A percentile compares a stretch with the other conserved stretches of the same genome.
These are phyloP conservation scores for Hypercompe scribonia DNA, from an alignment of 2,888 invertebrate genomes.

Conservation along the genomic window DNA sequence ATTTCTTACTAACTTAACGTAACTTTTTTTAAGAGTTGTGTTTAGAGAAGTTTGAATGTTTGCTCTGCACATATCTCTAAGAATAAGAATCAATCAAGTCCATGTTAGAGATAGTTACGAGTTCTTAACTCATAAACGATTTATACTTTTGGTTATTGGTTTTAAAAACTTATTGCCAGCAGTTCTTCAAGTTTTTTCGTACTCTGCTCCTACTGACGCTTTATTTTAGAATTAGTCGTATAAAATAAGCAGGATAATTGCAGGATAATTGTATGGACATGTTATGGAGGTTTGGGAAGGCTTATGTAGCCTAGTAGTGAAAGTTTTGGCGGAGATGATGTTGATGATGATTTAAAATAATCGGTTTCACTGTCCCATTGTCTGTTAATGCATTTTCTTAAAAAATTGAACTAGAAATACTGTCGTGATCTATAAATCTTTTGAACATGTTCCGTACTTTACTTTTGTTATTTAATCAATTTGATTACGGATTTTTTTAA, in stretches of 20 bases:
- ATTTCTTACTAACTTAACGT: neutral
- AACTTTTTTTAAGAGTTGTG: neutral
- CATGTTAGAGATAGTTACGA: neutral
- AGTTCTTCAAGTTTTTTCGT: neutral
- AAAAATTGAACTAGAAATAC: neutral
- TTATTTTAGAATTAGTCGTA: neutral
- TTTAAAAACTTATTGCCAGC: too few species aligned
- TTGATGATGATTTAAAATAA: too few species aligned
- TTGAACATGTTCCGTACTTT: neutral
- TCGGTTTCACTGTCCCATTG: neutral
- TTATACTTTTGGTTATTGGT: too few species aligned
- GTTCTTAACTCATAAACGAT: neutral
- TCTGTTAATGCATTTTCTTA: neutral
- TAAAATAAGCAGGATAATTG: neutral
- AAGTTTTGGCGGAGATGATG: too few species aligned
- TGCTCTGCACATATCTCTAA: neutral
- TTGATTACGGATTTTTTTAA: neutral
- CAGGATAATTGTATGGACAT: too few species aligned
- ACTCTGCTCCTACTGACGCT: neutral
- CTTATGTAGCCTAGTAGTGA: too few species aligned
- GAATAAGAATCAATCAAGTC: neutral
- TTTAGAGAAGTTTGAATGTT: neutral
- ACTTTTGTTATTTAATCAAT: too few species aligned
- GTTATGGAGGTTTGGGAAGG: too few species aligned
- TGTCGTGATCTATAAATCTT: neutral